These are phyloP conservation scores for Hirudinaria manillensis DNA, from an alignment of 2,888 invertebrate species.

Conservation along the genomic window DNA sequence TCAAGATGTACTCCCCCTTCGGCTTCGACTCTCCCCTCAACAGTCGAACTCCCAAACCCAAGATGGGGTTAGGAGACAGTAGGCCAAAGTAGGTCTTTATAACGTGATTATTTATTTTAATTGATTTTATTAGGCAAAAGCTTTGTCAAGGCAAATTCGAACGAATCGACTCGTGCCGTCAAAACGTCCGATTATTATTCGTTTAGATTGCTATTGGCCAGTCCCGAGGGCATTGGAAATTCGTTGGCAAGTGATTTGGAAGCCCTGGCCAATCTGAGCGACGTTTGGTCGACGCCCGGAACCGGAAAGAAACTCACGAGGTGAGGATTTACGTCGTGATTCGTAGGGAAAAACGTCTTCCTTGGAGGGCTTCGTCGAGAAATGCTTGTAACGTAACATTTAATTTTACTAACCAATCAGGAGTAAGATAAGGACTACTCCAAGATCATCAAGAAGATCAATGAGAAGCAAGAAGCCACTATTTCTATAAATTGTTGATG, in stretches of 20 bases:
- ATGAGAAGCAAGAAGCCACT: slow-evolving; percentile 4
- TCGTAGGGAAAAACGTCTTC: too few relatives aligned
- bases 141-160: too few relatives aligned
- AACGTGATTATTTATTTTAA: too few relatives aligned
- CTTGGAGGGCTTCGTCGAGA: neutral
- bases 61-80: slow-evolving; percentile 2
- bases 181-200: too few relatives aligned
- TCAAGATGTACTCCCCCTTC: slow-evolving; percentile 19
- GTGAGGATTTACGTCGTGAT: neutral
- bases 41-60: neutral
- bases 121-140: too few relatives aligned
- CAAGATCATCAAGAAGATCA: neutral
- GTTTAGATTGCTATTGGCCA: neutral
- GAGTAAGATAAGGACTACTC: slow-evolving; percentile 3
- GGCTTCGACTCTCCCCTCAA: slow-evolving; percentile 1
- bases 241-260: slow-evolving; percentile 10
- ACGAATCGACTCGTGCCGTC: too few relatives aligned
- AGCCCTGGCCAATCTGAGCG: slow-evolving; percentile 17
- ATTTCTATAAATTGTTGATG: neutral
- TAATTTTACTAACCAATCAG: slow-evolving; percentile 1
- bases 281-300: slow-evolving; percentile 15
- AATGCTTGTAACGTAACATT: neutral
- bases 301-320: neutral
- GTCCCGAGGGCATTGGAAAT: neutral
- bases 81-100: too few relatives aligned